Base-by-base conservation (phyloP, 30 jellyfish, hydroid and myxozoan genomes). In the Cassiopea xamachana region DNA sequence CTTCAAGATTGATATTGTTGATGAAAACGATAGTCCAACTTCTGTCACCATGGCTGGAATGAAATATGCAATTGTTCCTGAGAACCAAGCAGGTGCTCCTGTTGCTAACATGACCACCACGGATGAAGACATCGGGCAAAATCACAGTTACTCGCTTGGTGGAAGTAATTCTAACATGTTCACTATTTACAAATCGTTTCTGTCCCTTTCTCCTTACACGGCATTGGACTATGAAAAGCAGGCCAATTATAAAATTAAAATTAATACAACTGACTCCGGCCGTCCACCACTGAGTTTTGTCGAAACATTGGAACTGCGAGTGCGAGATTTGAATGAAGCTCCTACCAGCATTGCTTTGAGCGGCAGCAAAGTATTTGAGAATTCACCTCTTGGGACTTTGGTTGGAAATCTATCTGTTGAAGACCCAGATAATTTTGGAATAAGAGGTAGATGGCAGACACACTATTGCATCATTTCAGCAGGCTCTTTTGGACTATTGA, bases 291-390 rank as follows among this genome's bases (percentile, higher is more conserved):
- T 89, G 98, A 92, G 93, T 72, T 48, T 95, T 74, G 69, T 44
- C 16, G 89, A 79, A 6, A 73, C 96, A 1, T 80, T 95, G 43
- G 93, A 82, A 85, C 78, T 95, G 10, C 47, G 81, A 70, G 89
- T 95, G 50, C 76, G 43, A 47, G 99, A 95, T 86, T 98, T 91
- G 58, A 95, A 95, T 60, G 99, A 95, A 69, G 93, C 93, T 46
- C 98, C 99, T 2, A 75, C 93, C 19, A 97, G 89, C 27, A 89
- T 95, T 39, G 17, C 64, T 10, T 47, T 94, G 46, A 49, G 74
- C 19, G 81, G 51, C 15, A 75, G 81, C 59, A 15, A 19, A 17
- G 97, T 90, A 50, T 47, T n/a, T 13, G 98, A 94, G 84, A 94
- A 94, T 77, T 72, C 93, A n/a, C 87, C 92, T 1, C 58, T 27